Evolutionary conservation across 2,113 vertebrate genomes (phyloP), one percentile per base, ranked within the genome.

Genomic region (Hemibagrus wyckioides): DNA sequence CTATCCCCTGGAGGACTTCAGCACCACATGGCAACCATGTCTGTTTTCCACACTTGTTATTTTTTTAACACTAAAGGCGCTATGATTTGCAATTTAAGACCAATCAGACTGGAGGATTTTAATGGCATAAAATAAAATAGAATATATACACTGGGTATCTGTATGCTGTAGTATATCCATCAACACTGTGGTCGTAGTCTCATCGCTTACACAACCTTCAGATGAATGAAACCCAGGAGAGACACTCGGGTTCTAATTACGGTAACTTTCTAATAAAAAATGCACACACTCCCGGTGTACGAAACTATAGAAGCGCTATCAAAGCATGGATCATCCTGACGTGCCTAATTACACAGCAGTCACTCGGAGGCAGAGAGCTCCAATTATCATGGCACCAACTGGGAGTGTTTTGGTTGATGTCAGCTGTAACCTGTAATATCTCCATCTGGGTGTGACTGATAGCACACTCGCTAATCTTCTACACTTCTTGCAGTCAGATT

Each of bases 331-430:
- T 89, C 90, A 92, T 73, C 89, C 33, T 90, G 90, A 92, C 87
- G 71, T 71, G 82, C 67, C 90, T 94, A 92, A 94, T 94, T 91
- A 92, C 88, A 77, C 85, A 91, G 89, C 92, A 87, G 93, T 91
- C 87, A 90, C 88, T 92, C 88, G 89, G 82, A 89, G 89, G 65
- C 48, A 87, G 67, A 86, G 92, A 88, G 89, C 92, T 91, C 90
- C 87, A 90, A 91, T 93, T 90, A 89, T 15, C 57, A 59, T 50
- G 87, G 83, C 90, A 91, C 88, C 89, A 88, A 88, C 85, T 86
- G 88, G 86, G 91, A 91, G 67, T 19, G 89, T 85, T 75, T 79
- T 88, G 65, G 85, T 82, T 54, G 1, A 41, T 90, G 93, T 93
- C 90, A 90, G 92, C 89, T 88, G 88, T 90, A 93, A 82, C 83